Conservation (phyloP, 2,113 vertebrate genomes). For the Perca fluviatilis region DNA sequence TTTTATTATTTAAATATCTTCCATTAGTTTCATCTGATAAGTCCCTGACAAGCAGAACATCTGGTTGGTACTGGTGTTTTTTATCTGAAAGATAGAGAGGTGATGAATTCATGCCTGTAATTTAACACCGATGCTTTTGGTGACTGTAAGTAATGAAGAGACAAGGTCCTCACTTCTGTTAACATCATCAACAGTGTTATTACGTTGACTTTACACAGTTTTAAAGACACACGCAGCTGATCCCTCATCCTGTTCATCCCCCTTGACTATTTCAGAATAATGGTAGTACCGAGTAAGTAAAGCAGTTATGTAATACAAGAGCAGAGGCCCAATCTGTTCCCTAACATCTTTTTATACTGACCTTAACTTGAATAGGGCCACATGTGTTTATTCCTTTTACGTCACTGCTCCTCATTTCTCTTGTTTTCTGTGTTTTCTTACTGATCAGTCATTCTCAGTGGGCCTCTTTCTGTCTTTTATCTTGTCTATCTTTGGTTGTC, state of each 20-base stretch:
- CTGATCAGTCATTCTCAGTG: neutral
- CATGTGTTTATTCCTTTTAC: constrained; percentile 47
- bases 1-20: neutral
- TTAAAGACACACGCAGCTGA: constrained; percentile 43
- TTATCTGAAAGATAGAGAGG: neutral
- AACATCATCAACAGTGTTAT: constrained; percentile 25
- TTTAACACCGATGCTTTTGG: neutral
- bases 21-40: neutral
- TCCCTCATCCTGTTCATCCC: constrained; percentile 45
- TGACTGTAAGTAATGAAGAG: neutral
- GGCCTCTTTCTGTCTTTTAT: neutral
- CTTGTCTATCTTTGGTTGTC: constrained; percentile 1
- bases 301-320: constrained; percentile 51
- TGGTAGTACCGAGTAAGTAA: constrained; percentile 14
- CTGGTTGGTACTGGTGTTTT: neutral
- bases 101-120: neutral
- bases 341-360: constrained; percentile 43
- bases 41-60: neutral
- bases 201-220: constrained; percentile 8
- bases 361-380: constrained; percentile 19
- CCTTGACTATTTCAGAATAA: constrained; percentile 45
- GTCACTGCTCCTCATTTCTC: constrained; percentile 38
- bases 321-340: constrained; percentile 45
- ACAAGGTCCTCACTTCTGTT: constrained; percentile 8
- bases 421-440: constrained; percentile 9